Evolutionary conservation across 92 coral and sea anemone species (phyloP).

Genomic region (Bergia sp.): DNA sequence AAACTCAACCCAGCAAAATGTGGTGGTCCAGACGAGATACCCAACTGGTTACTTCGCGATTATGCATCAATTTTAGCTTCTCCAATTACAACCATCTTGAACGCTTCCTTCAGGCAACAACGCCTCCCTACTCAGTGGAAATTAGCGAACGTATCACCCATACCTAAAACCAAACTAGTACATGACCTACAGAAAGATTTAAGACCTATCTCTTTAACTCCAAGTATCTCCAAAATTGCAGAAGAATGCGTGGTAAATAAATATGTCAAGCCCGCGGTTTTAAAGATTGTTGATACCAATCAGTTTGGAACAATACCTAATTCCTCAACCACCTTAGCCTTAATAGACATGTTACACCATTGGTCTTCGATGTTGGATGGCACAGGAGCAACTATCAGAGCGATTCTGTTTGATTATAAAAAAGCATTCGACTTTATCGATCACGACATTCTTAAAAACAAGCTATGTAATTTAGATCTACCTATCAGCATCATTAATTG

Average conservation of each 20-base stretch:
- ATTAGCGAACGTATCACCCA: constrained; percentile 34
- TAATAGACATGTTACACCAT: no score
- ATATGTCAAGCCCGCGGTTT: constrained; percentile 50
- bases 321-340: no score
- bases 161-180: neutral
- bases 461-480: no score
- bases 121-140: constrained; percentile 43
- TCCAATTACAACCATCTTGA: constrained; percentile 35
- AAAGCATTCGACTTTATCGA: no score
- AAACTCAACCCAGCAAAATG: constrained; percentile 40
- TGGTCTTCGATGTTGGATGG: no score
- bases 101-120: constrained; percentile 38
- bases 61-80: constrained; percentile 42
- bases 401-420: no score
- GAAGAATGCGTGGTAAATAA: constrained; percentile 45
- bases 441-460: no score
- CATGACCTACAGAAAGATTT: constrained; percentile 34
- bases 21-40: constrained; percentile 45
- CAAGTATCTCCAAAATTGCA: constrained; percentile 40
- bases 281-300: constrained; percentile 33
- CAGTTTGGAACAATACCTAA: no score
- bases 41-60: constrained; percentile 42
- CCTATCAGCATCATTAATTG: no score
- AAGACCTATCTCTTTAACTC: constrained; percentile 48
- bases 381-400: no score